phyloP scores from a whole-genome alignment of 2,113 vertebrate species.

The Uria lomvia region DNA sequence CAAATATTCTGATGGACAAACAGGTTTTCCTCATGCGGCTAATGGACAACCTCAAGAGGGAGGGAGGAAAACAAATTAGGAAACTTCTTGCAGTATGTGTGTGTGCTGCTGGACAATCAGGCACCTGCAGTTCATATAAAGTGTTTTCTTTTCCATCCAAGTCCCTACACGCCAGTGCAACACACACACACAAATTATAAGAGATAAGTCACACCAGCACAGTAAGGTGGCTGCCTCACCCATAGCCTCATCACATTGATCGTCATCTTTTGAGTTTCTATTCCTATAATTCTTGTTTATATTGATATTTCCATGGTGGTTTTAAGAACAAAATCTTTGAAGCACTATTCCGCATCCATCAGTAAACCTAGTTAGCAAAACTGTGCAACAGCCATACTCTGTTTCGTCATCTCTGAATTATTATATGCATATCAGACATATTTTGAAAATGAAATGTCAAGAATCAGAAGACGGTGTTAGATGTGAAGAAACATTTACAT shows the following conservation, averaged over 20 bases:
- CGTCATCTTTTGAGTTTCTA: not conserved
- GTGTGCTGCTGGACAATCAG: not conserved
- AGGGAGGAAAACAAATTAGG: constrained; percentile 52
- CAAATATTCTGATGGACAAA: constrained; percentile 33
- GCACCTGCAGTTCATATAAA: not conserved
- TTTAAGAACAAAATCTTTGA: not conserved
- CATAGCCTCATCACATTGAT: not conserved
- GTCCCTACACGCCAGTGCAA: not conserved
- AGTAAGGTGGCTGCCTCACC: not conserved
- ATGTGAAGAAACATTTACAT: constrained; percentile 21
- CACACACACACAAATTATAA: not conserved
- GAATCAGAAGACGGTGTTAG: not conserved
- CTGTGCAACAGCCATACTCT: not conserved
- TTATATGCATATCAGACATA: not conserved
- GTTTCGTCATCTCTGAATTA: not conserved
- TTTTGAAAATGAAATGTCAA: not conserved
- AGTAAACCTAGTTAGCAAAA: not conserved
- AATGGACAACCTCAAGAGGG: constrained; percentile 78
- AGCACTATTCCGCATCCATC: not conserved
- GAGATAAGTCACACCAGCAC: not conserved
- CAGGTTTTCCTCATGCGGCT: constrained; percentile 70
- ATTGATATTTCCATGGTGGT: not conserved
- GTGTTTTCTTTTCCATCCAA: not conserved
- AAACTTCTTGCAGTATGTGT: not conserved
- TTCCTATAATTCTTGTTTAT: not conserved